Percentiles rank a stretch among this genome's conserved stretches.
phyloP scores from a whole-genome alignment of 2,888 invertebrate genomes.

The Lordiphosa fenestrarum region DNA sequence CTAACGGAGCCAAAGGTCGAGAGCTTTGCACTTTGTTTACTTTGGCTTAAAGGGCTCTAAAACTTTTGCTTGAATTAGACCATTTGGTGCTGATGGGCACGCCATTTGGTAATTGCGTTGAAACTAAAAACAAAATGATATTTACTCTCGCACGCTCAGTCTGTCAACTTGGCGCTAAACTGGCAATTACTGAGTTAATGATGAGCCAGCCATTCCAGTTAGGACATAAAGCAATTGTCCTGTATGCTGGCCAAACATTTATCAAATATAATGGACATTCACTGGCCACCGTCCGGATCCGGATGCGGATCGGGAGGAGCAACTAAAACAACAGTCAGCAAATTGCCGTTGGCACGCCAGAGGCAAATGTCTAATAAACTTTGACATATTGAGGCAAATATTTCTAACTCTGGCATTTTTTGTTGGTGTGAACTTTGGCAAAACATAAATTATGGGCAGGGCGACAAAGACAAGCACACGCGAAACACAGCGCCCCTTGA shows the following conservation, averaged over 20 bases:
- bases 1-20: slow-evolving; percentile 20
- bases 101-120: slow-evolving; percentile 41
- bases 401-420: slow-evolving; percentile 45
- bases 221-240: slow-evolving; percentile 49
- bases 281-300: slow-evolving; percentile 42
- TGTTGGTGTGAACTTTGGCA: slow-evolving; percentile 35
- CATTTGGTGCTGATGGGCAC: slow-evolving; percentile 31
- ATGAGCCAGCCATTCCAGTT: slow-evolving; percentile 54
- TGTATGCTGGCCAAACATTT: slow-evolving; percentile 43
- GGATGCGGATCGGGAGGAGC: slow-evolving; percentile 14
- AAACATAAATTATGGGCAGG: slow-evolving; percentile 29
- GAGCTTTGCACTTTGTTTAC: slow-evolving; percentile 38
- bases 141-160: slow-evolving; percentile 31
- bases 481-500: slow-evolving; percentile 11
- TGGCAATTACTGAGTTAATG: slow-evolving; percentile 63
- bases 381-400: slow-evolving; percentile 72
- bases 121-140: slow-evolving; percentile 48
- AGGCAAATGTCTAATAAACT: slow-evolving; percentile 73
- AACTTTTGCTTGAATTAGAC: slow-evolving; percentile 5
- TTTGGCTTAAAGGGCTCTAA: slow-evolving; percentile 13
- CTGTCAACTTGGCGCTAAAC: slow-evolving; percentile 67
- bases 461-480: slow-evolving; percentile 37
- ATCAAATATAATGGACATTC: slow-evolving; percentile 66
- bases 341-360: slow-evolving; percentile 71
- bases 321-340: slow-evolving; percentile 61